Percentiles rank a stretch among this genome's conserved stretches.
These are phyloP conservation scores for Scaptomyza hsui DNA, from an alignment of 1,140 invertebrate genomes.

Conservation along the genomic window DNA sequence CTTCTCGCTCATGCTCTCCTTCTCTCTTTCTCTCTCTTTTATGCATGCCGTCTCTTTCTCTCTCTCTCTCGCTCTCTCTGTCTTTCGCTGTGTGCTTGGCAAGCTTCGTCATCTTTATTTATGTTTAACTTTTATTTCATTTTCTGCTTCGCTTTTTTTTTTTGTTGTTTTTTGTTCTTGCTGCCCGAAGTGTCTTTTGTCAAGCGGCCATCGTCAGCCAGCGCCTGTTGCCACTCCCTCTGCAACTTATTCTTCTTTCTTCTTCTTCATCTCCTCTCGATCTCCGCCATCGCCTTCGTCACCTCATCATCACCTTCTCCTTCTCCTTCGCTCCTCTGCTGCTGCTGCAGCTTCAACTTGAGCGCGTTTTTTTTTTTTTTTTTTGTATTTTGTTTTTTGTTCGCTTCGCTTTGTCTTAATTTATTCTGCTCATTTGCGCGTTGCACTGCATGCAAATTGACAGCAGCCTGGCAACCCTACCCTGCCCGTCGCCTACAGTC, in stretches of 20 bases:
- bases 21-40: constrained; percentile 7
- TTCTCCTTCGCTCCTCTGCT: not conserved
- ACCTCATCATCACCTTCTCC: not conserved
- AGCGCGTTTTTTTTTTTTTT: constrained; percentile 3
- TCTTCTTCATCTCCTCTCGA: not conserved
- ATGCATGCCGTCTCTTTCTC: constrained; percentile 4
- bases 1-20: constrained; percentile 33
- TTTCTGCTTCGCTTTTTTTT: constrained; percentile 23
- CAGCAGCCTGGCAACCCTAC: not conserved
- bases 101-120: constrained; percentile 82
- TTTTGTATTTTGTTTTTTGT: constrained; percentile 8
- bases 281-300: constrained; percentile 3
- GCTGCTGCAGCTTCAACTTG: constrained; percentile 16
- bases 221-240: constrained; percentile 38
- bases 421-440: constrained; percentile 70
- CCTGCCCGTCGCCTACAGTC: not conserved
- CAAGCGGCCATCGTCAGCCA: constrained; percentile 61
- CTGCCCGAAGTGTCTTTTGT: constrained; percentile 70
- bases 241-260: constrained; percentile 14
- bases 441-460: constrained; percentile 67
- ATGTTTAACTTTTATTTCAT: constrained; percentile 54
- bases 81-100: constrained; percentile 27
- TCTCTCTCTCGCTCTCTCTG: not conserved
- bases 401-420: constrained; percentile 54
- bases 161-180: constrained; percentile 4